phyloP scores from a whole-genome alignment of 2,797 vertebrate genomes.

The Orientallactaga sibirica region DNA sequence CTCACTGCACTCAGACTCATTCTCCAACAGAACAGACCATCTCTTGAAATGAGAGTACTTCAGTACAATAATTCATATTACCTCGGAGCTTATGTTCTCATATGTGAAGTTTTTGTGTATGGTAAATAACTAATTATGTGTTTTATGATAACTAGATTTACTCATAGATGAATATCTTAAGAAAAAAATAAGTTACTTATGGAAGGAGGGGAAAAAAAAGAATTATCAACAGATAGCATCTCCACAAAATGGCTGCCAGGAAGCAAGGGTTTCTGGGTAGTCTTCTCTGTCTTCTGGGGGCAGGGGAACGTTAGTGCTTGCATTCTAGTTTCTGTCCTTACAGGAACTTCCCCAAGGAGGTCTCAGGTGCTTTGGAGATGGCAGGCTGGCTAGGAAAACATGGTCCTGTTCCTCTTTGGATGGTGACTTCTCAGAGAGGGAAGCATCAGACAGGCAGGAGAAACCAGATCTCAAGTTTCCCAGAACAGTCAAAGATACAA shows the following conservation, averaged over 20 bases:
- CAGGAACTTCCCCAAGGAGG: conserved; percentile 8
- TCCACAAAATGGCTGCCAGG: conserved; percentile 66
- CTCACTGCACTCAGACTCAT: not conserved
- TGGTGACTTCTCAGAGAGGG: conserved; percentile 46
- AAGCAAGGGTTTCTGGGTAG: conserved; percentile 55
- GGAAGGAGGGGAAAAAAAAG: not conserved
- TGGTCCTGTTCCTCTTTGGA: not conserved
- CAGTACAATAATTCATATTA: not conserved
- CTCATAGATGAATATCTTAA: not conserved
- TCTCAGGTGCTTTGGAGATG: not conserved
- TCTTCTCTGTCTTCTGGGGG: not conserved
- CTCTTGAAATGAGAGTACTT: conserved; percentile 29
- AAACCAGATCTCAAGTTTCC: conserved; percentile 30
- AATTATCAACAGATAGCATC: not conserved
- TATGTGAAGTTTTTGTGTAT: not conserved
- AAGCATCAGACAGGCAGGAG: conserved; percentile 33
- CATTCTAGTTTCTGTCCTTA: not conserved
- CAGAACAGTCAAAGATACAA: not conserved
- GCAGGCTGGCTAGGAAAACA: not conserved
- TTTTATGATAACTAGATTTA: conserved; percentile 36
- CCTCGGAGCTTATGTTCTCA: not conserved
- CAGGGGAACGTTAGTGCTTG: not conserved
- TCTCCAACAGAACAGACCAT: conserved; percentile 8
- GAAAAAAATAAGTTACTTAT: conserved; percentile 6
- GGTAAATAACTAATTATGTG: not conserved